These are phyloP conservation scores for Aporophyla nigra DNA, from an alignment of 2,888 invertebrate genomes.

Conservation along the genomic window DNA sequence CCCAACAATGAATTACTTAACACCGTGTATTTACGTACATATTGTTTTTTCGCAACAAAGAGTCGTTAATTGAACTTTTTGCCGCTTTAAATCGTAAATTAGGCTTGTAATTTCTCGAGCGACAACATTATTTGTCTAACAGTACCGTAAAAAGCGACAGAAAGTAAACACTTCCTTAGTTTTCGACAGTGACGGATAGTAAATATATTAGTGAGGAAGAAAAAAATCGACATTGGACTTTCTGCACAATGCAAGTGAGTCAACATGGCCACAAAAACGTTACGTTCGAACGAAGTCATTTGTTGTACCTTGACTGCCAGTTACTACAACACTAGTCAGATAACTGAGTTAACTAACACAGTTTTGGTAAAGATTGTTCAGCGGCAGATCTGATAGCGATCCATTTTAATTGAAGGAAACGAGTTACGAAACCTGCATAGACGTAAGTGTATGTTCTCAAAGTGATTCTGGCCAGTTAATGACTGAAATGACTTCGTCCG, in stretches of 20 bases:
- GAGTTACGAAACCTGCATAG: conserved; percentile 57
- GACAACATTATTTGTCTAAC: conserved; percentile 28
- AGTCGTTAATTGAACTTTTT: conserved; percentile 35
- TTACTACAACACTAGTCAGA: conserved; percentile 30
- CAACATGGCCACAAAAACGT: conserved; percentile 63
- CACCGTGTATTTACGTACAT: conserved; percentile 62
- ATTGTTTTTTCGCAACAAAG: conserved; percentile 58
- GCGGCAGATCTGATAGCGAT: conserved; percentile 61
- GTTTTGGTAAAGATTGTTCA: conserved; percentile 61
- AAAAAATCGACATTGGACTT: conserved; percentile 48
- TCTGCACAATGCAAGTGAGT: conserved; percentile 63
- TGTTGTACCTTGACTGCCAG: conserved; percentile 47
- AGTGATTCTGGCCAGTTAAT: conserved; percentile 51
- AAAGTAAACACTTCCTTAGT: conserved; percentile 45
- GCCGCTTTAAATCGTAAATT: conserved; percentile 34
- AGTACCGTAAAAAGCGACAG: conserved; percentile 12
- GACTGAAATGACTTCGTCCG: conserved; percentile 62
- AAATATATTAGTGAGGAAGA: conserved; percentile 54
- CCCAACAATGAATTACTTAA: conserved; percentile 73
- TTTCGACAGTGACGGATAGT: conserved; percentile 40
- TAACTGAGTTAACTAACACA: conserved; percentile 36
- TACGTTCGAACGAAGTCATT: conserved; percentile 63
- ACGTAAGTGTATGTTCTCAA: conserved; percentile 38
- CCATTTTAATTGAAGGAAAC: conserved; percentile 63
- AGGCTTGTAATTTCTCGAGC: conserved; percentile 17